phyloP scores from a whole-genome alignment of 2,888 invertebrate species.

The Buathra laborator region DNA sequence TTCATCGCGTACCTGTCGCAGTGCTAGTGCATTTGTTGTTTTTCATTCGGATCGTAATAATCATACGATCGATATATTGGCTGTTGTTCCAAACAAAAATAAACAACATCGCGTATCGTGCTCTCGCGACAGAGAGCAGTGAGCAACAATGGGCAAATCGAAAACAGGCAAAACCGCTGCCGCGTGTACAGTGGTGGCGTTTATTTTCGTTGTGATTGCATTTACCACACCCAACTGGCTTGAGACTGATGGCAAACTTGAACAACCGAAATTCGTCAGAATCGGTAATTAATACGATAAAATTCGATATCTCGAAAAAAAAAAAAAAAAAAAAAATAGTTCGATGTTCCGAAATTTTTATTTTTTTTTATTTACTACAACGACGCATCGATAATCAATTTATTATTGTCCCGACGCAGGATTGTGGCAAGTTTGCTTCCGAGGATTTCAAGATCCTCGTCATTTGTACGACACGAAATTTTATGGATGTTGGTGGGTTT shows the following conservation, averaged over 20 bases:
- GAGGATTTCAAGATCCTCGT: slow-evolving; percentile 94
- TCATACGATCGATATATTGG: background rate
- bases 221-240: slow-evolving; percentile 98
- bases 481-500: slow-evolving; percentile 98
- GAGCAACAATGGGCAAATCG: slow-evolving; percentile 87
- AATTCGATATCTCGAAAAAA: background rate
- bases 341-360: background rate
- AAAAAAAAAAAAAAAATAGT: background rate
- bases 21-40: slow-evolving; percentile 33
- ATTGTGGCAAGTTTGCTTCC: slow-evolving; percentile 97
- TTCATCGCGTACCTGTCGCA: background rate
- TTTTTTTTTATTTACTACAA: background rate
- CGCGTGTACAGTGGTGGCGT: slow-evolving; percentile 92
- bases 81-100: background rate
- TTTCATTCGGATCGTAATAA: slow-evolving; percentile 61
- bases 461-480: slow-evolving; percentile 94
- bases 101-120: slow-evolving; percentile 68
- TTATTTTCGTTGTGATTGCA: slow-evolving; percentile 93
- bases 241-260: slow-evolving; percentile 94
- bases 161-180: slow-evolving; percentile 94
- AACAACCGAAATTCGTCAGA: slow-evolving; percentile 92
- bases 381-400: too few relatives aligned
- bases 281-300: slow-evolving; percentile 88
- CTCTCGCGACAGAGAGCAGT: background rate
- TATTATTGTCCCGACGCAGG: slow-evolving; percentile 87